Conservation (phyloP, 2,888 invertebrate species). For the Exocentrus adspersus region DNA sequence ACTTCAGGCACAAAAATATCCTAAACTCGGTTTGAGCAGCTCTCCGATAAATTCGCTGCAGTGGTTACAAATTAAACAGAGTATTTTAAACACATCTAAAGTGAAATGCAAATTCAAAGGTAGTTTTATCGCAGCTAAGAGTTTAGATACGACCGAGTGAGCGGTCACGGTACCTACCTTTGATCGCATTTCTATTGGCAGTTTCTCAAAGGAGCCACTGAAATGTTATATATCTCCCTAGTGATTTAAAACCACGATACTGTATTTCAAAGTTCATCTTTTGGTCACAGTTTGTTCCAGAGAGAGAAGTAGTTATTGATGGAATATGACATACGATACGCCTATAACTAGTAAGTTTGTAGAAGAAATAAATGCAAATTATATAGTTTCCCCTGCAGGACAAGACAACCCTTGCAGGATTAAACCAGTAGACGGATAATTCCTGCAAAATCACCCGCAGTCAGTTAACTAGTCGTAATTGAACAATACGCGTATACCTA, state of each 20-base stretch:
- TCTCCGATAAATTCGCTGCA: neutral
- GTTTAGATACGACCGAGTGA: slow-evolving; percentile 47
- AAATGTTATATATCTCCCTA: slow-evolving; percentile 41
- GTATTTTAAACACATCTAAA: slow-evolving; percentile 30
- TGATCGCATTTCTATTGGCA: slow-evolving; percentile 48
- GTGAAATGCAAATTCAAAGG: slow-evolving; percentile 32
- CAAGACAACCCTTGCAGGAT: too few species aligned
- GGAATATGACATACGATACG: too few species aligned
- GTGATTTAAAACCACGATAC: slow-evolving; percentile 28
- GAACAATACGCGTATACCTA: too few species aligned
- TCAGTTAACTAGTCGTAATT: too few species aligned
- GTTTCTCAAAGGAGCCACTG: slow-evolving; percentile 45
- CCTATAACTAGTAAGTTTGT: too few species aligned
- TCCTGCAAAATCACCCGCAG: too few species aligned
- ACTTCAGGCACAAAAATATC: too few species aligned
- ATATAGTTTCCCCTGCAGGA: too few species aligned
- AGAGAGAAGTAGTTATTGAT: neutral
- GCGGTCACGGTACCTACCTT: slow-evolving; percentile 44
- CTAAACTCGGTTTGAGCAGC: too few species aligned
- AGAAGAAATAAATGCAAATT: too few species aligned
- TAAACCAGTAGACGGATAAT: too few species aligned
- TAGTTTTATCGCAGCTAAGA: slow-evolving; percentile 36
- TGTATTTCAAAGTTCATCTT: neutral
- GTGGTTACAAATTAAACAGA: slow-evolving; percentile 2
- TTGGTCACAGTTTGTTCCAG: neutral